Base-by-base conservation (phyloP, 2,113 vertebrate species). In the Spea multiplicata region DNA sequence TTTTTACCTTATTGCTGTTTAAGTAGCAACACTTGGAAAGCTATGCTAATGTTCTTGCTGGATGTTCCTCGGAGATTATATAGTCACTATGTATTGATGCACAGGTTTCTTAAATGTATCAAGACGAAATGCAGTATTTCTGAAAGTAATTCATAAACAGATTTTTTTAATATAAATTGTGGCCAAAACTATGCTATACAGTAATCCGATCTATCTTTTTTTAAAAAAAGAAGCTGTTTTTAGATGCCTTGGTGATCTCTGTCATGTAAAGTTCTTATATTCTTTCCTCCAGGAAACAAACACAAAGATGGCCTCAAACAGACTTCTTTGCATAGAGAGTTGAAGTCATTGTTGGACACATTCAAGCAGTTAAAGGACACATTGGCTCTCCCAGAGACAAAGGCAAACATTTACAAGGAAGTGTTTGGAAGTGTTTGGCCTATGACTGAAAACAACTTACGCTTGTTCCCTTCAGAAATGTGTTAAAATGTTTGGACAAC, bases 351-450 rank as follows among this genome's bases (percentile, higher is more conserved):
- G 82, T 88, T 89, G 81, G 83, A 84, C 85, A 91, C 86, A 81
- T 85, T 93, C 84, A 88, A 86, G 80, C 84, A 90, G 77, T 87
- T 95, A 88, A 94, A 92, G 83, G 84, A 87, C 79, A 87, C 95
- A 83, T 90, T 96, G 86, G 85, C 72, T 45, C 88, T 88, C 80
- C 87, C 91, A 76, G 88, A 91, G 74, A 90, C 86, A 82, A 90
- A 85, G 87, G 89, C 12, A 66, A 92, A 86, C 85, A 94, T 94
- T 70, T 83, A 86, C 73, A 91, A 75, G 84, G 94, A 95, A 76
- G 88, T 95, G 16, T 90, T 88, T 84, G 87, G 86, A 89, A 85
- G n/a, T n/a, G n/a, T 83, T 81, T 82, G 79, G 79, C 78, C 78
- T 7, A 44, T 47, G 30, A 61, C 49, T 14, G 30, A 52, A 73